Evolutionary conservation across 1,140 invertebrate species (phyloP).

Genomic region (Drosophila setifemur): DNA sequence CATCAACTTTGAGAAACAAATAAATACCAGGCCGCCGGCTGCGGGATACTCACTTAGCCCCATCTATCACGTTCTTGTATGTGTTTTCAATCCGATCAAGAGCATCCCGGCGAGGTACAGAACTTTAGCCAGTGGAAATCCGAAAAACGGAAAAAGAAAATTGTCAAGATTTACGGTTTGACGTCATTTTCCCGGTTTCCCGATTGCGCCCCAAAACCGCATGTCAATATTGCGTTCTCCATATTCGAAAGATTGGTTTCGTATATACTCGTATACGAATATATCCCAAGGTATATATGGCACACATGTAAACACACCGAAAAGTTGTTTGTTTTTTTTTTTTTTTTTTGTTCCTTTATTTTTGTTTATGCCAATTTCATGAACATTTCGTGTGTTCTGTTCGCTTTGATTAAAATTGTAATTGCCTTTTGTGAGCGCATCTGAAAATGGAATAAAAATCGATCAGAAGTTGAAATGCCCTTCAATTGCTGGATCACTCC

Average conservation of each 20-base stretch:
- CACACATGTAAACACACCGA: slow-evolving; percentile 8
- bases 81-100: slow-evolving; percentile 59
- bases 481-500: slow-evolving; percentile 1
- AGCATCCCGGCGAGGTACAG: slow-evolving; percentile 25
- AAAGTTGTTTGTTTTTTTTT: slow-evolving; percentile 61
- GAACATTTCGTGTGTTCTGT: slow-evolving; percentile 40
- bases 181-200: slow-evolving; percentile 55
- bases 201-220: slow-evolving; percentile 39
- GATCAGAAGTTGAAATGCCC: slow-evolving; percentile 30
- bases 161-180: slow-evolving; percentile 75
- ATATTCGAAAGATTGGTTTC: slow-evolving; percentile 39
- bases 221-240: slow-evolving; percentile 76
- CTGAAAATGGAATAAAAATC: slow-evolving; percentile 28
- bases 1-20: slow-evolving; percentile 62
- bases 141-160: slow-evolving; percentile 16
- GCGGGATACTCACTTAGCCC: slow-evolving; percentile 14
- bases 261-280: neutral
- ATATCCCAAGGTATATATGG: slow-evolving; percentile 1
- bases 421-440: slow-evolving; percentile 33
- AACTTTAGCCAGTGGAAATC: neutral
- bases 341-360: slow-evolving; percentile 56
- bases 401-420: slow-evolving; percentile 54
- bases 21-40: slow-evolving; percentile 47
- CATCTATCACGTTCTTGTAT: slow-evolving; percentile 61
- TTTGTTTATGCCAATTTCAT: slow-evolving; percentile 73